phyloP scores from a whole-genome alignment of 2,113 vertebrate species.

The Petrocephalus microphthalmus region DNA sequence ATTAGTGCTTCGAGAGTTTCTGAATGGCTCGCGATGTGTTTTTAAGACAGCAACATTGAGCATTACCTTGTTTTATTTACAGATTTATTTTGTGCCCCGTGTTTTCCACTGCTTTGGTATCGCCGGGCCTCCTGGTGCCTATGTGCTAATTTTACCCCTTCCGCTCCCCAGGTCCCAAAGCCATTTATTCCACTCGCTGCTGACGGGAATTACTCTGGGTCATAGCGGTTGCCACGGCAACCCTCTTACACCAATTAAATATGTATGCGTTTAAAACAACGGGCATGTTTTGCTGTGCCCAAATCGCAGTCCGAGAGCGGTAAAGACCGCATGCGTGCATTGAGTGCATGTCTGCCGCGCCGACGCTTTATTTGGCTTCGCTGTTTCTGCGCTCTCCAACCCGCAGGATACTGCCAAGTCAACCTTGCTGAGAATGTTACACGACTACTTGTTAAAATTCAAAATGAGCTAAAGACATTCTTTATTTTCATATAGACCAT shows the following conservation, averaged over 20 bases:
- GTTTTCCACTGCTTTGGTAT: not conserved
- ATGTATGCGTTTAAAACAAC: slow-evolving; percentile 43
- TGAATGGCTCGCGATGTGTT: not conserved
- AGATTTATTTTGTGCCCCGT: not conserved
- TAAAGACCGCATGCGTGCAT: not conserved
- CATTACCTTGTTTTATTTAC: not conserved
- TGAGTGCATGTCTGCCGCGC: not conserved
- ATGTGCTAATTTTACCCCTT: slow-evolving; percentile 55
- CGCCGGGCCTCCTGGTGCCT: slow-evolving; percentile 13
- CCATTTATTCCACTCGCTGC: slow-evolving; percentile 62
- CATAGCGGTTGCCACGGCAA: slow-evolving; percentile 54
- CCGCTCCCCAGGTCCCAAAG: slow-evolving; percentile 61
- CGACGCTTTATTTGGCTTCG: slow-evolving; percentile 17
- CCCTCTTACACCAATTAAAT: slow-evolving; percentile 50
- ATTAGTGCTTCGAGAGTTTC: not conserved
- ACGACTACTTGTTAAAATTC: not conserved
- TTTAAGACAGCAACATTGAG: not conserved
- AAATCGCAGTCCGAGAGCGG: slow-evolving; percentile 13
- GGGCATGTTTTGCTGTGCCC: slow-evolving; percentile 16
- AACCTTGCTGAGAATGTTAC: slow-evolving; percentile 6
- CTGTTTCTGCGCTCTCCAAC: not conserved
- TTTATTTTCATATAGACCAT: not conserved
- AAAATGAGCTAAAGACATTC: not conserved
- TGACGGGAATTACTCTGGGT: slow-evolving; percentile 56
- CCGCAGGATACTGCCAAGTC: slow-evolving; percentile 15